Evolutionary conservation across 2,113 vertebrate species (phyloP).

Genomic region (Elaphurus davidianus): DNA sequence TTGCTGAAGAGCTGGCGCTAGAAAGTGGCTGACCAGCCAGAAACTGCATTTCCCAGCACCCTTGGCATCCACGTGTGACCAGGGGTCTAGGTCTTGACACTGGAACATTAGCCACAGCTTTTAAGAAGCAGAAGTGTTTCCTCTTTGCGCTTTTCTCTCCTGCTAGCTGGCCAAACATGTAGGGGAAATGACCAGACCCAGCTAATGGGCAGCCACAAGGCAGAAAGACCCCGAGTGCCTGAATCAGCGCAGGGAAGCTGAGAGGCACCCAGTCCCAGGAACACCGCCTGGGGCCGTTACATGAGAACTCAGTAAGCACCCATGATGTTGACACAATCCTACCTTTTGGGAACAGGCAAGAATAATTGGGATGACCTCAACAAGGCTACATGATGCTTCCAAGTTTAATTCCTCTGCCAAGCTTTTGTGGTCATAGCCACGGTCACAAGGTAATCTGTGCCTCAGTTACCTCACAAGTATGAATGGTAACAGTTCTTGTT

Average conservation of each 20-base stretch:
- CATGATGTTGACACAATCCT: background rate
- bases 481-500: background rate
- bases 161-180: background rate
- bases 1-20: background rate
- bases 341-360: background rate
- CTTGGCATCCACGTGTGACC: background rate
- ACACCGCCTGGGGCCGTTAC: background rate
- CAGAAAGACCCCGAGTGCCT: background rate
- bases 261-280: background rate
- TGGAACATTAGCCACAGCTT: background rate
- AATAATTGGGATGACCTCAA: background rate
- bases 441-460: background rate
- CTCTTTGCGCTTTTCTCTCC: background rate
- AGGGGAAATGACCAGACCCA: background rate
- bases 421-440: background rate
- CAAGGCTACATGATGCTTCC: background rate
- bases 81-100: background rate
- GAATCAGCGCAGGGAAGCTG: background rate
- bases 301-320: background rate
- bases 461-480: background rate
- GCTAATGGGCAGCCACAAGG: background rate
- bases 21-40: background rate
- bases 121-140: background rate
- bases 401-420: background rate
- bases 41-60: background rate